phyloP scores from a whole-genome alignment of 2,113 vertebrate species.

The Bubo blakistoni region DNA sequence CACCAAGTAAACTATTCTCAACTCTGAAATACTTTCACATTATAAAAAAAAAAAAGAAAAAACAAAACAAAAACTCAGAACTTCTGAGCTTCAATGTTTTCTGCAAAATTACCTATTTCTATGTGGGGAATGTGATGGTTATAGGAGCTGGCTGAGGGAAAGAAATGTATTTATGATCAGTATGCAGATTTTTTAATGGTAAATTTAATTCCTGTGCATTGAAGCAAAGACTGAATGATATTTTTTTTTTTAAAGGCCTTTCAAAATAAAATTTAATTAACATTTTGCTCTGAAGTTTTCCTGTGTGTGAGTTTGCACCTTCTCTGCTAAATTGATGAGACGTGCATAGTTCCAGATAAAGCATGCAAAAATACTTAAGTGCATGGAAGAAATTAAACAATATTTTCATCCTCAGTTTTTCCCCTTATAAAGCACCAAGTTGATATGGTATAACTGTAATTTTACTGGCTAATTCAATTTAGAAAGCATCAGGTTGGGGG shows the following conservation, averaged over 20 bases:
- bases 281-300: not conserved
- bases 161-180: not conserved
- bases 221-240: not conserved
- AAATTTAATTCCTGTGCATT: not conserved
- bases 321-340: not conserved
- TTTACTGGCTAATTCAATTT: not conserved
- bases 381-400: not conserved
- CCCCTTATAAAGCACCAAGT: not conserved
- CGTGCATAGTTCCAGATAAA: not conserved
- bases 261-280: not conserved
- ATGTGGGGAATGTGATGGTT: not conserved
- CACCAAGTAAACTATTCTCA: not conserved
- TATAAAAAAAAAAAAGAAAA: not conserved
- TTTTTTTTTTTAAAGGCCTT: no score
- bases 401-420: not conserved
- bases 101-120: not conserved
- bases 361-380: not conserved
- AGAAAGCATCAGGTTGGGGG: not conserved
- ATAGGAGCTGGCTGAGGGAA: not conserved
- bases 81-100: not conserved
- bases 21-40: accelerated
- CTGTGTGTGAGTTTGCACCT: not conserved
- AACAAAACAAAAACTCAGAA: not conserved
- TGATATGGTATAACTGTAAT: not conserved
- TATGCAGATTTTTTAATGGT: not conserved